A percentile compares a stretch with the other conserved stretches of the same genome.
Conservation (phyloP, 2,888 invertebrate species). For the Seira musarum region DNA sequence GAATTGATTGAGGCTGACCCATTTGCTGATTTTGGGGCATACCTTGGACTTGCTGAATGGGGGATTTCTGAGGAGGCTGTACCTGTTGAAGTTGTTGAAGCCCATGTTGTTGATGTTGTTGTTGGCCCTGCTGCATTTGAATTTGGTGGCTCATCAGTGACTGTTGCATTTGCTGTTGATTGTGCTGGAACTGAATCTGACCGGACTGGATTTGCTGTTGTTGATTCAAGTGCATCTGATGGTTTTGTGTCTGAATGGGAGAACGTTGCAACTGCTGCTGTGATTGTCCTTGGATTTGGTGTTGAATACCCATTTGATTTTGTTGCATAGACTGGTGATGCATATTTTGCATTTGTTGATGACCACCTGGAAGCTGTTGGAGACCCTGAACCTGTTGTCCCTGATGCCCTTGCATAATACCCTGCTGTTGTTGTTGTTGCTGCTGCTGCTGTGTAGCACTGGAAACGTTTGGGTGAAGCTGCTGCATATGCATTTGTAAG, state of each 20-base stretch:
- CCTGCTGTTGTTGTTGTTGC: slow-evolving; percentile 39
- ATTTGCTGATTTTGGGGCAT: slow-evolving; percentile 16
- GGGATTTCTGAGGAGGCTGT: background rate
- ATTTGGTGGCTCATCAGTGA: background rate
- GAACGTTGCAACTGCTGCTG: slow-evolving; percentile 41
- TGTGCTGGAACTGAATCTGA: slow-evolving; percentile 50
- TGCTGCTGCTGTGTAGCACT: slow-evolving; percentile 26
- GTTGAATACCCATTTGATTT: slow-evolving; percentile 25
- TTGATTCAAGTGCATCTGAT: slow-evolving; percentile 44
- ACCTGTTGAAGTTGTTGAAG: slow-evolving; percentile 41
- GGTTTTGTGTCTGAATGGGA: slow-evolving; percentile 42
- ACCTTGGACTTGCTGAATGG: slow-evolving; percentile 27
- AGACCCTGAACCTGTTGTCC: slow-evolving; percentile 27
- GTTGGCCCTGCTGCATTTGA: slow-evolving; percentile 40
- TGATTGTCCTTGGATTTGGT: slow-evolving; percentile 23
- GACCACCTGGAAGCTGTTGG: slow-evolving; percentile 42
- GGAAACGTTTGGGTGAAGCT: slow-evolving; percentile 12
- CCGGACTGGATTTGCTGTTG: slow-evolving; percentile 27
- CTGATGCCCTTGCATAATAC: slow-evolving; percentile 33
- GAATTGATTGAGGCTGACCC: slow-evolving; percentile 35
- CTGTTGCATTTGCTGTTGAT: slow-evolving; percentile 34
- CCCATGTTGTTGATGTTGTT: slow-evolving; percentile 24
- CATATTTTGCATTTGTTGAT: slow-evolving; percentile 42
- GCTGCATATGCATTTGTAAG: slow-evolving; percentile 38
- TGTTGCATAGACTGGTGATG: slow-evolving; percentile 30